These are phyloP conservation scores for Novumbra hubbsi DNA, from an alignment of 2,797 vertebrate species.

Conservation along the genomic window DNA sequence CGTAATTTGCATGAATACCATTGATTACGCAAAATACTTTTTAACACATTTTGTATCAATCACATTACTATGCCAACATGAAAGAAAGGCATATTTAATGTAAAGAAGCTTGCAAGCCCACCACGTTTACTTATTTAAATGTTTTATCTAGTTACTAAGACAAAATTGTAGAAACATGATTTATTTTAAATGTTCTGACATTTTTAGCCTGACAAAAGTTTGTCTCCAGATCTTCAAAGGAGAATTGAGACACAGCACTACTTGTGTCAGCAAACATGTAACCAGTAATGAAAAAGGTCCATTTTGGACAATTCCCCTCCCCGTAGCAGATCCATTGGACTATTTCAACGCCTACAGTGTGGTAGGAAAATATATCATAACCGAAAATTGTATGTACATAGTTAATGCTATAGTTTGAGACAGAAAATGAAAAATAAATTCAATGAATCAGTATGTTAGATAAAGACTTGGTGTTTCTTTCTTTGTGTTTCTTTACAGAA, in stretches of 20 bases:
- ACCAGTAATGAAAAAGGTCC: background rate
- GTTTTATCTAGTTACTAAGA: background rate
- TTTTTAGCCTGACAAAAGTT: conserved; percentile 5
- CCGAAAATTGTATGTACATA: background rate
- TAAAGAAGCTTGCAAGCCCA: background rate
- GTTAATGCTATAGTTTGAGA: background rate
- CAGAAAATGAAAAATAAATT: too few relatives aligned
- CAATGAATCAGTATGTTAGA: background rate
- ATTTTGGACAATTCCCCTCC: conserved; percentile 64
- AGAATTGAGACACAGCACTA: conserved; percentile 37
- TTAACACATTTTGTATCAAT: too few relatives aligned
- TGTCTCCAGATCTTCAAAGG: conserved; percentile 62
- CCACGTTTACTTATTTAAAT: too few relatives aligned
- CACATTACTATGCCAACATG: too few relatives aligned
- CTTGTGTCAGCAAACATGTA: conserved; percentile 7
- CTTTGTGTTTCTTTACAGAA: conserved; percentile 31
- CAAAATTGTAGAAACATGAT: background rate
- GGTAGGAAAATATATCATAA: conserved; percentile 46
- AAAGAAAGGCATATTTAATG: background rate
- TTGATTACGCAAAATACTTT: too few relatives aligned
- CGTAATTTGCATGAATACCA: too few relatives aligned
- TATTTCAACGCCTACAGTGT: conserved; percentile 37
- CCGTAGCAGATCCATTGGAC: conserved; percentile 24
- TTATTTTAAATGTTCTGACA: background rate
- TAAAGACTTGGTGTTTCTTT: background rate